Base-by-base conservation (phyloP, 2,113 vertebrate genomes). In the Hippocampus barbouri region DNA sequence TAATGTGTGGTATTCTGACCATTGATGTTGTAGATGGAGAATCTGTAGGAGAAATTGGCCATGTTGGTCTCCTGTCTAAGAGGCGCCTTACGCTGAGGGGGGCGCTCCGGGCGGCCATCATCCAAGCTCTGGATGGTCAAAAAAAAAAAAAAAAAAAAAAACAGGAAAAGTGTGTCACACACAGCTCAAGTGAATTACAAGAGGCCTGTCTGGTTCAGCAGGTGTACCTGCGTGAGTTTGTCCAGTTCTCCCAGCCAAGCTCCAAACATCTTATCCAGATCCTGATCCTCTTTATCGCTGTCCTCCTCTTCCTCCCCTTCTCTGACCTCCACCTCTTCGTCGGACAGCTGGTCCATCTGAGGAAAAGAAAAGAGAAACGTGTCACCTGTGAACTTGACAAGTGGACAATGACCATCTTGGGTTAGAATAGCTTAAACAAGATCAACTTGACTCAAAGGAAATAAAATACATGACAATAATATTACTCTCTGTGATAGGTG, bases 1-100 rank as follows among this genome's bases (percentile, higher is more conserved):
- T 54, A 3, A 61, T 45, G 15, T 64, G 20, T 45, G 38, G 41
- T 20, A 30, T 25, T 83, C 92, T 89, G 83, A 99, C 97, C 97
- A 77, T 98, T 98, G 83, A 99, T 93, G 87, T 99, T 99, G 88
- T 98, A 98, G 92, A 99, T 96, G 72, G 97, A 99, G 92, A 99
- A 98, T 62, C 97, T 94, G 83, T 99, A 98, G 10, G 96, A 97
- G 91, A 99, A 98, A 89, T 97, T 98, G 79, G 96, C 97, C 88
- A 98, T 95, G 89, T 97, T 99, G 68, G 95, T 95, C 80, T 99
- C 97, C 66, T 97, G 95, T 72, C 92, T 93, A 82, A 98, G 95
- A 70, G 96, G 96, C 20, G 96, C 95, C 82, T 96, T 96, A 73
- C 95, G 92, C 70, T 95, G 93, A 70, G 92, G 67, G 0, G 79